phyloP scores from a whole-genome alignment of 1,140 invertebrate species.

The Ridgeia piscesae region DNA sequence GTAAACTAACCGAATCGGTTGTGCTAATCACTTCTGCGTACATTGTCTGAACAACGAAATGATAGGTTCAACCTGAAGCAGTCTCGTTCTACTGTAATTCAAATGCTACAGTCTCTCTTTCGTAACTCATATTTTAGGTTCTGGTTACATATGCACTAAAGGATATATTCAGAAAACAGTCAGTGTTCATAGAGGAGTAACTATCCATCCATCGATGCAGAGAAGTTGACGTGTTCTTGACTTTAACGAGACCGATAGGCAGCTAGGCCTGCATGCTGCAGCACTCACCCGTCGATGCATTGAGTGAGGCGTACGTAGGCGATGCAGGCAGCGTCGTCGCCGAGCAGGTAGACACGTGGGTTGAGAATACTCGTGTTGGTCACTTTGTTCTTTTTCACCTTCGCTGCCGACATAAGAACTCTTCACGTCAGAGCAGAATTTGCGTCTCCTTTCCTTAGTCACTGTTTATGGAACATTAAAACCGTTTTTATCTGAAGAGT shows the following conservation, averaged over 20 bases:
- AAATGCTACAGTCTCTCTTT: background rate
- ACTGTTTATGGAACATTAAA: too few relatives aligned
- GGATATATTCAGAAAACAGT: too few relatives aligned
- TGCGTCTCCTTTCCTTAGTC: too few relatives aligned
- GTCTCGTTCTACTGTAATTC: background rate
- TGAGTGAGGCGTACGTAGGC: conserved; percentile 97
- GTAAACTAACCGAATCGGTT: too few relatives aligned
- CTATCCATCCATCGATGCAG: background rate
- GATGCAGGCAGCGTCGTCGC: conserved; percentile 97
- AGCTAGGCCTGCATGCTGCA: too few relatives aligned
- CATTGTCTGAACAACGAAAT: too few relatives aligned
- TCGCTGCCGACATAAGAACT: conserved; percentile 39
- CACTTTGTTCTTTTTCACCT: conserved; percentile 82
- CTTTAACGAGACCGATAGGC: too few relatives aligned
- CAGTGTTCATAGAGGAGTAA: background rate
- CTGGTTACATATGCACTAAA: background rate
- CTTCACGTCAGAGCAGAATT: background rate
- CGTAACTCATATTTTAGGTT: background rate
- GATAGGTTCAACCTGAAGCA: too few relatives aligned
- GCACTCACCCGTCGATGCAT: conserved; percentile 91
- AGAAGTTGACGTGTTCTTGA: too few relatives aligned
- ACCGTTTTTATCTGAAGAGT: too few relatives aligned
- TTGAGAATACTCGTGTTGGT: conserved; percentile 97
- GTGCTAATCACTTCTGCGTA: too few relatives aligned
- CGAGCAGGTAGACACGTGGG: conserved; percentile 96